Evolutionary conservation across 2,888 invertebrate species (phyloP), one percentile per base, ranked within the genome.

Genomic region (Eupithecia subumbrata): DNA sequence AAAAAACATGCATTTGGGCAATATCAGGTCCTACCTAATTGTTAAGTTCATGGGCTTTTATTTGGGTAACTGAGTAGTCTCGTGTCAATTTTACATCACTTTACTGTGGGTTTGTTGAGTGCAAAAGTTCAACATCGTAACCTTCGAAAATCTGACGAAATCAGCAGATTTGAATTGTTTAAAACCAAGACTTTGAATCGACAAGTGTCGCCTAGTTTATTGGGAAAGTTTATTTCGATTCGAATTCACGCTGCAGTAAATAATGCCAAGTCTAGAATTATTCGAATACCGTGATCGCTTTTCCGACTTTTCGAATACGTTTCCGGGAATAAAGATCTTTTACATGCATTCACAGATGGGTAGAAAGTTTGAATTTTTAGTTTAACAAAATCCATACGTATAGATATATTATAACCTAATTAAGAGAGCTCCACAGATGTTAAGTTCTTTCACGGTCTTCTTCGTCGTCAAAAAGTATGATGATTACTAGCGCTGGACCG

Each of bases 171-270:
- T 70, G 64, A 52, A 75, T 75, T 73, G 68, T 71, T 73, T 69
- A 25, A 64, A 76, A 72, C 52, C 40, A 37, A 63, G 68, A 74
- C 74, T 72, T 76, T 18, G 75, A 78, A 75, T 73, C 73, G 76
- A 76, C 76, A 78, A 76, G 75, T 78, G 75, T 76, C 76, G 76
- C 75, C 63, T 76, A 73, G 76, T 78, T 78, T 78, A 78, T 78
- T 75, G 75, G 48, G n/a, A 76, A 78, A 76, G 73, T 78, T 78
- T 64, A 66, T 63, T 64, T 68, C 76, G 69, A 70, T 75, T 76
- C 78, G 73, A 76, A 78, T 75, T 76, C 76, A 76, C 69, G 75
- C 71, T 76, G 78, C 76, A 78, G 76, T 78, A 78, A 78, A 76
- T 78, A 78, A 78, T 71, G 72, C 70, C 66, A 72, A 76, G 75